Base-by-base conservation (phyloP, 2,113 vertebrate genomes). In the rat (Rattus norvegicus) region DNA sequence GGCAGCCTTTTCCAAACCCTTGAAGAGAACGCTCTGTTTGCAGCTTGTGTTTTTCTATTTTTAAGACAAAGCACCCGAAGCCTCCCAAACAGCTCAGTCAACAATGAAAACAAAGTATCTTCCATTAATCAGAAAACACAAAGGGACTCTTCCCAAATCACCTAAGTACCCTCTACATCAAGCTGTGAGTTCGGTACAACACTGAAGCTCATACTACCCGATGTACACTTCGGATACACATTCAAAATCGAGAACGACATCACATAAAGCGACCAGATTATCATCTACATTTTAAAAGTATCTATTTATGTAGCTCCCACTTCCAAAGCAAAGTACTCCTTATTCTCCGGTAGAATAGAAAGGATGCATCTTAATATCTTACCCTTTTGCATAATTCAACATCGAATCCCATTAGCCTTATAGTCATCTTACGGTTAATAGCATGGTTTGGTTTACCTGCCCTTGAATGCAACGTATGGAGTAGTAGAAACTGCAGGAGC, bases 401-500 rank as follows among this genome's bases (percentile, higher is more conserved):
- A 88, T 72, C 36, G 85, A 54, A 96, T 24, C 83, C 65, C 84
- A 94, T 88, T 92, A 83, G 92, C 83, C 61, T 97, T 88, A 96
- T 0, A 96, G 94, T 90, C 70, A 90, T 63, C 63, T 87, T 90
- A 93, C 97, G 93, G 80, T 94, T 81, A 95, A 86, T 61, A 97
- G 39, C 43, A n/a, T 49, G 97, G 20, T 90, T 59, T 97, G 95
- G 61, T 98, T 99, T 99, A 99, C 98, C 99, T 99, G 98, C 98
- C 98, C 98, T 98, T 97, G 98, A 98, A 80, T 97, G 97, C 96
- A 99, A 97, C 0, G 98, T 97, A 92, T 97, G 97, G 92, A 98
- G 98, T 76, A 98, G 98, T 9, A 98, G 97, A 97, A 98, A 98
- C 94, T 98, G 98, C 97, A 99, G 98, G 98, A 98, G 95, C 76